Percentiles rank a stretch among this genome's conserved stretches.
Conservation (phyloP, 2,797 vertebrate species). For the Helarctos malayanus region DNA sequence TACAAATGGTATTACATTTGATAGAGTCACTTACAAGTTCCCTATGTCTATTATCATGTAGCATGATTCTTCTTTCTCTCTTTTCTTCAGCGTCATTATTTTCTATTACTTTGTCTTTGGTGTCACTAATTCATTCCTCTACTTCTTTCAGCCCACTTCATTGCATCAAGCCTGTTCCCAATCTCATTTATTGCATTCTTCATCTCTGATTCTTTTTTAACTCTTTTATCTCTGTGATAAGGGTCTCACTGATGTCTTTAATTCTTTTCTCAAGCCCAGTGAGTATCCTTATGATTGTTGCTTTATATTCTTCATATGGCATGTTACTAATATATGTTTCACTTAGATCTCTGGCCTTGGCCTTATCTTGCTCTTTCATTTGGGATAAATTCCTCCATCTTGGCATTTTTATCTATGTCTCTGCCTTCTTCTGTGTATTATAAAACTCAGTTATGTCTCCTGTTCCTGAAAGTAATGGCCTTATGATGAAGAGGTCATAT, state of each 20-base stretch:
- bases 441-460: background rate
- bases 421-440: background rate
- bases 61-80: background rate
- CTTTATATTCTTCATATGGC: background rate
- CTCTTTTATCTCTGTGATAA: background rate
- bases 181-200: background rate
- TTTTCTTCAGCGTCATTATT: background rate
- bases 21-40: background rate
- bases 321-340: background rate
- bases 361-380: background rate
- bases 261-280: background rate
- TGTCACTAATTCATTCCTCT: background rate
- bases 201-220: background rate
- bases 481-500: background rate
- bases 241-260: background rate
- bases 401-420: background rate
- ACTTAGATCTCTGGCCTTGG: background rate
- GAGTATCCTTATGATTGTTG: background rate
- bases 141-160: background rate
- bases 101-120: background rate
- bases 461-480: background rate
- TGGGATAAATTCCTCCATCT: background rate
- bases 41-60: background rate
- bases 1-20: background rate
- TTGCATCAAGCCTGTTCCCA: background rate